Base-by-base conservation (phyloP, 2,797 vertebrate genomes). In the Enteromius trimaculatus region DNA sequence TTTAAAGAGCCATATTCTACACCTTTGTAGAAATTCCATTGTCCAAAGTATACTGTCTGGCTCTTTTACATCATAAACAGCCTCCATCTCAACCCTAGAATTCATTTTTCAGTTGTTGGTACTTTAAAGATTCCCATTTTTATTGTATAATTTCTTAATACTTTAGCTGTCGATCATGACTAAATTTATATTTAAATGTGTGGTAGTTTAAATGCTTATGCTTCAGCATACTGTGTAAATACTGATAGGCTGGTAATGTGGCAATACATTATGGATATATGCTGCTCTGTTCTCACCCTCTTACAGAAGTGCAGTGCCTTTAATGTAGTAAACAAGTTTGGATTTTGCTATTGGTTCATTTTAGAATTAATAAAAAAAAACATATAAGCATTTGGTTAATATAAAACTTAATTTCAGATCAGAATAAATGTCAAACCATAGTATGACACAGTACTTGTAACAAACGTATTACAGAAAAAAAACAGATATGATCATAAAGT, bases 241-340 rank as follows among this genome's bases (percentile, higher is more conserved):
- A 58, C 13, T 8, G 17, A 60, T 31, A 26, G 64, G 77, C 31
- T 39, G 44, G 49, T 23, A 26, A 1, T 69, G 8, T 10, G 69
- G 34, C 77, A 29, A 21, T 23, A n/a, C 51, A 70, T 58, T 55
- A 6, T 71, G 23, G 51, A 37, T 29, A 29, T 23, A 29, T 19
- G n/a, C 65, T 26, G 7, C 17, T 26, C 31, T 53, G 9, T 3
- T 64, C n/a, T 64, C 10, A 47, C 58, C 2, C 37, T 77, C 17
- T 44, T 13, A n/a, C 55, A 60, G 3, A 11, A 62, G 58, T 64
- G 1, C 44, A 44, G 26, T 51, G 19, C 47, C 17, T 31, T 72
- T 51, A 31, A 31, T 11, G 9, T 4, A n/a, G 17, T 2, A 0
- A 1, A 1, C 0, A 29, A 71, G 3, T 0, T 44, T 8, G 7